These are phyloP conservation scores for Prochilodus magdalenae DNA, from an alignment of 2,113 vertebrate genomes.

Conservation along the genomic window DNA sequence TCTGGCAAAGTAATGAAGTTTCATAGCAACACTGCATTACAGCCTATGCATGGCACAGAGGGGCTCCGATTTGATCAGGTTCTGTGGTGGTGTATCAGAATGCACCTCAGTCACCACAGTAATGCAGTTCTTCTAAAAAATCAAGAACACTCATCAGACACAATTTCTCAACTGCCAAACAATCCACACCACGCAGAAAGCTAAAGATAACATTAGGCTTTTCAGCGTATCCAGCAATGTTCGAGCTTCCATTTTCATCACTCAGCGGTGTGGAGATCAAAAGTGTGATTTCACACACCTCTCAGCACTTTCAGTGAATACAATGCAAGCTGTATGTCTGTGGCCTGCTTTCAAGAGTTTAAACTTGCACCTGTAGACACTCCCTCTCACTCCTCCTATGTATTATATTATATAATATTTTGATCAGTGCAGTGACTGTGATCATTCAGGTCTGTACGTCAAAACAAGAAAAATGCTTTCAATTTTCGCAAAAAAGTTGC, in stretches of 20 bases:
- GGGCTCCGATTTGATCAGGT: slow-evolving; percentile 20
- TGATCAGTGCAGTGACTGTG: no score
- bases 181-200: slow-evolving; percentile 13
- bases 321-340: background rate
- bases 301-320: background rate
- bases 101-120: slow-evolving; percentile 13
- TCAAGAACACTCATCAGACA: background rate
- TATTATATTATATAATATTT: no score
- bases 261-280: slow-evolving; percentile 2
- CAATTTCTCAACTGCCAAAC: slow-evolving; percentile 15
- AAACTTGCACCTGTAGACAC: background rate
- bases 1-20: slow-evolving; percentile 13
- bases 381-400: background rate
- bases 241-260: slow-evolving; percentile 29
- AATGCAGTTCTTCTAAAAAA: slow-evolving; percentile 9
- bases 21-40: slow-evolving; percentile 1
- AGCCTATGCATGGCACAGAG: slow-evolving; percentile 3
- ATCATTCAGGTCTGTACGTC: no score
- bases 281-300: slow-evolving; percentile 25
- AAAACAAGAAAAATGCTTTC: no score
- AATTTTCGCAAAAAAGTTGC: no score
- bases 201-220: slow-evolving; percentile 34
- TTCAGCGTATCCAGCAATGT: slow-evolving; percentile 5
- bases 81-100: slow-evolving; percentile 18
- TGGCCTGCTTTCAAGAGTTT: background rate